Percentiles rank a stretch among this genome's conserved stretches.
phyloP scores from a whole-genome alignment of 1,140 invertebrate genomes.

The Brevipalpus yothersi region DNA sequence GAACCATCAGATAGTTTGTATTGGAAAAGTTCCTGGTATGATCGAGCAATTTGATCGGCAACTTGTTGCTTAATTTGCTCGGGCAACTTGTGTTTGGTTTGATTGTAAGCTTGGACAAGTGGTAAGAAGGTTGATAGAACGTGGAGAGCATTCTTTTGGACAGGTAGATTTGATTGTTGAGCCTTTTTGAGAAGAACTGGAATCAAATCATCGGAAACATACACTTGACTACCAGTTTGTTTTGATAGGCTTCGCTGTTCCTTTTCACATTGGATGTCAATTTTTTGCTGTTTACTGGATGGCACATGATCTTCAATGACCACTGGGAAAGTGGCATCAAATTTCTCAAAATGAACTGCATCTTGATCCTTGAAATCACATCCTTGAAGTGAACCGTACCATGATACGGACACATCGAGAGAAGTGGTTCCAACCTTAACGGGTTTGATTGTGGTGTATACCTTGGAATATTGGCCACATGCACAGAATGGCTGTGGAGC shows the following conservation, averaged over 20 bases:
- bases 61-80: neutral
- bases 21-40: neutral
- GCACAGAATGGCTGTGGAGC: neutral
- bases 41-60: neutral
- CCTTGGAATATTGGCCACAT: neutral
- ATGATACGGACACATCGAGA: neutral
- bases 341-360: too few species aligned
- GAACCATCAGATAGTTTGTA: neutral
- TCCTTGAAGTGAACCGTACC: neutral
- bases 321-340: too few species aligned
- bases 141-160: neutral
- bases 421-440: neutral
- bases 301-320: too few species aligned
- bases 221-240: too few species aligned
- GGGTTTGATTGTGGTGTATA: neutral
- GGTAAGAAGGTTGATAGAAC: neutral
- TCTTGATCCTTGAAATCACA: neutral
- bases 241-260: too few species aligned
- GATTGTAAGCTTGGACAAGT: neutral
- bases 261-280: too few species aligned
- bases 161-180: neutral
- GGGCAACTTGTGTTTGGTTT: neutral
- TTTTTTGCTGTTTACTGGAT: too few species aligned
- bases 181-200: neutral
- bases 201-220: neutral